Percentiles rank a stretch among this genome's conserved stretches.
phyloP scores from a whole-genome alignment of 2,113 vertebrate species.

The Nerophis lumbriciformis region DNA sequence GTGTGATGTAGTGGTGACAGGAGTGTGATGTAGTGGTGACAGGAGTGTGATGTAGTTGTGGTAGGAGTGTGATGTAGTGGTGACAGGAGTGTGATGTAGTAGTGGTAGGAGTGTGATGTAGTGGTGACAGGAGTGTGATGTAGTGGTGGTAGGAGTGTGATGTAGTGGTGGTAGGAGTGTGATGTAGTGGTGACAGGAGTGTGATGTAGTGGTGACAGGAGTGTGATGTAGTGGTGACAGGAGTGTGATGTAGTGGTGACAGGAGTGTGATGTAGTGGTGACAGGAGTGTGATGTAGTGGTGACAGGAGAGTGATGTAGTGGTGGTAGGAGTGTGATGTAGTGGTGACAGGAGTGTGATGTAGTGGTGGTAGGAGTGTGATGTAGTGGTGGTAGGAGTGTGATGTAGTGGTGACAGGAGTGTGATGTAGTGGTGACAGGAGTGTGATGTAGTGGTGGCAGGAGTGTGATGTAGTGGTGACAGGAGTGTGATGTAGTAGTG shows the following conservation, averaged over 20 bases:
- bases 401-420: too few species aligned
- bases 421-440: not conserved
- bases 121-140: not conserved
- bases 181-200: too few species aligned
- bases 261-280: not conserved
- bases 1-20: too few species aligned
- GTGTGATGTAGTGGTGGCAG: too few species aligned
- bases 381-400: too few species aligned
- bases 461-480: too few species aligned
- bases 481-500: not conserved
- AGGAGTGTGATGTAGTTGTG: too few species aligned
- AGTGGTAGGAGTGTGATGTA: not conserved
- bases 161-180: too few species aligned
- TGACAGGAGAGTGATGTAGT: not conserved
- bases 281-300: not conserved
- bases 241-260: too few species aligned
- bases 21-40: too few species aligned
- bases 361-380: not conserved
- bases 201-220: not conserved
- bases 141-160: not conserved
- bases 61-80: too few species aligned
- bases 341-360: not conserved
- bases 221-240: too few species aligned
- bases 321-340: not conserved
- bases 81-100: not conserved